Evolutionary conservation across 2,113 vertebrate species (phyloP), one percentile per base, ranked within the genome.

Genomic region (Pomatorhinus ruficollis): DNA sequence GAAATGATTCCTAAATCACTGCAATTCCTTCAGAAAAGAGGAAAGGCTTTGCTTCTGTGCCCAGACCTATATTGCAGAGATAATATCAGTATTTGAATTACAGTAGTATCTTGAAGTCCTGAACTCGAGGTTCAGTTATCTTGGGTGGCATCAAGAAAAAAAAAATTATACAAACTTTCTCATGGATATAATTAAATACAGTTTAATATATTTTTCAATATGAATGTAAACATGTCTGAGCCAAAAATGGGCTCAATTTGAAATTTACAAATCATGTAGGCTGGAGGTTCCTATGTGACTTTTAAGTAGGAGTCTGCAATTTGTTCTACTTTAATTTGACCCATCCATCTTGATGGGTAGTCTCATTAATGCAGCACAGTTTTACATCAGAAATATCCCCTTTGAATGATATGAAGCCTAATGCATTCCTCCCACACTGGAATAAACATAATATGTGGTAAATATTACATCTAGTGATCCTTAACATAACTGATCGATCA

Each of bases 291-390:
- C 85, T 74, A 7, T 10, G 76, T 40, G 88, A 71, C 79, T 95
- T 94, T 78, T 78, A 90, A 79, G 82, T 53, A 94, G 92, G 80
- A 95, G 76, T 37, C 79, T 96, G 88, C 39, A 94, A 90, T 93
- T 94, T 75, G 76, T 93, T 92, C 79, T 88, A 18, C 83, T 96
- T 96, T 94, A 88, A 93, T 96, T 80, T 94, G 92, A 69, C 68
- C 92, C 64, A 64, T 94, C 79, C 68, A 49, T 90, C 95, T 83
- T 90, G 76, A 86, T 95, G 86, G 81, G 83, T 70, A 90, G 59
- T 44, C 60, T 88, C 86, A 92, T 96, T 90, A 96, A 93, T 71
- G 81, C 54, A 81, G 72, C 56, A 31, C 10, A 64, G 52, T 85
- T 90, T 90, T 88, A 89, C 83, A 74, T 83, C 75, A 88, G 82